Conservation (phyloP, 2,888 invertebrate genomes). For the Lasioglossum morio region DNA sequence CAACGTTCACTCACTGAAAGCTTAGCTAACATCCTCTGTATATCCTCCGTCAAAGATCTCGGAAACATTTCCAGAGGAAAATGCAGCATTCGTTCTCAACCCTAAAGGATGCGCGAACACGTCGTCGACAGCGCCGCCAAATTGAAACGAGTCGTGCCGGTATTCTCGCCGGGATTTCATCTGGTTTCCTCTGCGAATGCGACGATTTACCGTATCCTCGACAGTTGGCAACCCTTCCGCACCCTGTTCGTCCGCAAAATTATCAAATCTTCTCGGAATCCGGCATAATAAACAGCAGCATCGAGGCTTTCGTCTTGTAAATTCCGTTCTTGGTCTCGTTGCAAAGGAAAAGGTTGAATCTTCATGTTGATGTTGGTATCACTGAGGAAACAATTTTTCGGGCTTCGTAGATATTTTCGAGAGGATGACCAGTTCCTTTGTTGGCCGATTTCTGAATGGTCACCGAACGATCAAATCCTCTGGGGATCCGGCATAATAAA, state of each 20-base stretch:
- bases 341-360: not conserved
- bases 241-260: not conserved
- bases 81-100: not conserved
- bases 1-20: too few relatives aligned
- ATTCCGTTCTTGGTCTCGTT: not conserved
- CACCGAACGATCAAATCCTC: not conserved
- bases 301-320: not conserved
- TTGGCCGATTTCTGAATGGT: not conserved
- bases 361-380: too few relatives aligned
- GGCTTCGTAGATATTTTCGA: fast-evolving
- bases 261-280: not conserved
- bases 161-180: conserved; percentile 63
- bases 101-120: not conserved
- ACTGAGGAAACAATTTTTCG: not conserved
- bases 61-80: not conserved
- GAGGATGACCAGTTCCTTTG: too few relatives aligned
- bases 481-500: not conserved
- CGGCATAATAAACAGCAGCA: not conserved
- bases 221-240: conserved; percentile 53
- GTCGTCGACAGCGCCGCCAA: conserved; percentile 39
- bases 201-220: conserved; percentile 50
- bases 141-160: conserved; percentile 57
- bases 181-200: conserved; percentile 38
- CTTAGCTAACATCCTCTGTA: not conserved
- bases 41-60: not conserved